Evolutionary conservation across 2,888 invertebrate species (phyloP), one percentile per base, ranked within the genome.

Genomic region (Druceiella hillmani): DNA sequence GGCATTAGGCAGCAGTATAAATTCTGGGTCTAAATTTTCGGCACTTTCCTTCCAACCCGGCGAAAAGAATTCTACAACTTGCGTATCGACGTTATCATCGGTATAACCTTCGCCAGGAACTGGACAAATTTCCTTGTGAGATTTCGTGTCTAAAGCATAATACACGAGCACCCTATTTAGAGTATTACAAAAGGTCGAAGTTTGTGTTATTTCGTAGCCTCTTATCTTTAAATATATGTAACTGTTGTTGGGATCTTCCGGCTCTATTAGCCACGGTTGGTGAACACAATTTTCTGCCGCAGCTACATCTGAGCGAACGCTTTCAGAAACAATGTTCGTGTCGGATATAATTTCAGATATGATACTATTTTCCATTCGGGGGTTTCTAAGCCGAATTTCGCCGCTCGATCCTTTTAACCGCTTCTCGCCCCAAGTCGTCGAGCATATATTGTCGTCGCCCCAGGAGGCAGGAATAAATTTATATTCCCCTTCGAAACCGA

Each of bases 221-320:
- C 77, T 78, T 9, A 86, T 68, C 59, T 81, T 81, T 5, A 87
- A 62, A 52, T 83, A 86, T 25, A 87, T 67, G 55, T 81, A 86
- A 31, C 74, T 67, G 1, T 78, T 69, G 47, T 83, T 81, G 50
- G 83, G 81, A 44, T 84, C 81, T 40, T 83, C 81, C 1, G 86
- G 86, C 55, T 85, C 84, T 38, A 87, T 81, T 2, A 86, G 62
- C 86, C 86, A 87, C 2, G 86, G 86, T 54, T 83, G 79, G 52
- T 82, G 80, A 16, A 81, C 76, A 57, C 86, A 86, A 38, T 68
- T 68, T 6, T 57, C 55, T 2, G 52, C 52, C 2, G 59, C 58
- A 14, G 74, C 72, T 17, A 76, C 76, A 53, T 69, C 69, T 5
- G 69, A 70, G 50, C 68, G 61, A 2, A 69, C 68, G 38, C 74